Base-by-base conservation (phyloP, 2,888 invertebrate genomes). In the Patella ulyssiponensis region DNA sequence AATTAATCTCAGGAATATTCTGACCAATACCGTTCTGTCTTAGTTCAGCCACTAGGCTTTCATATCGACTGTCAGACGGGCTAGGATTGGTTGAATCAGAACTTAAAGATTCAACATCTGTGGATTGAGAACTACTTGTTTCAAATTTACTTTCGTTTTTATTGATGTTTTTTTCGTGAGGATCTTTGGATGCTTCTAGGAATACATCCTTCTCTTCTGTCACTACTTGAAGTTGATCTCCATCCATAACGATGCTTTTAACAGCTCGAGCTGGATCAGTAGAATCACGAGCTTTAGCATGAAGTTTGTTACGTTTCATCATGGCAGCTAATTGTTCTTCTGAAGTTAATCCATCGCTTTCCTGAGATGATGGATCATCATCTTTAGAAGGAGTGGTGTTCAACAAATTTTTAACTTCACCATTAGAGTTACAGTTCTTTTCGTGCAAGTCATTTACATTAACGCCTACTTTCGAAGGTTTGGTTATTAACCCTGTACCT, bases 161-260 rank as follows among this genome's bases (percentile, higher is more conserved):
- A 74, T 86, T 86, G 15, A 86, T 79, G 78, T 88, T 86, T 44
- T 77, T 82, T 23, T 86, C 83, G 9, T 81, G 73, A 33, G 82
- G 69, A 69, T 81, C 73, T 44, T 79, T 78, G 12, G 71, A 77
- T 53, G 83, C 82, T 20, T 54, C 58, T 9, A 83, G 64, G n/a
- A 82, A 80, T 7, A 81, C 81, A 17, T 87, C 88, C 11, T 86
- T 74, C 71, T 88, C 88, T 75, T 90, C 87, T 69, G 89, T 90
- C 1, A 90, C 89, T 12, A 91, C 90, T 51, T 89, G 88, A 51
- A 92, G 86, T 74, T 89, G 89, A 80, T 92, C 92, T 17, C 92
- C 92, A 17, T 91, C 90, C 90, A 92, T 91, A 83, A 92, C 91
- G 56, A 92, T 91, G 78, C 90, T 91, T 64, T 64, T 64, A 23